A percentile compares a stretch with the other conserved stretches of the same genome.
These are phyloP conservation scores for Pardalotus punctatus DNA, from an alignment of 2,113 vertebrate genomes.

Conservation along the genomic window DNA sequence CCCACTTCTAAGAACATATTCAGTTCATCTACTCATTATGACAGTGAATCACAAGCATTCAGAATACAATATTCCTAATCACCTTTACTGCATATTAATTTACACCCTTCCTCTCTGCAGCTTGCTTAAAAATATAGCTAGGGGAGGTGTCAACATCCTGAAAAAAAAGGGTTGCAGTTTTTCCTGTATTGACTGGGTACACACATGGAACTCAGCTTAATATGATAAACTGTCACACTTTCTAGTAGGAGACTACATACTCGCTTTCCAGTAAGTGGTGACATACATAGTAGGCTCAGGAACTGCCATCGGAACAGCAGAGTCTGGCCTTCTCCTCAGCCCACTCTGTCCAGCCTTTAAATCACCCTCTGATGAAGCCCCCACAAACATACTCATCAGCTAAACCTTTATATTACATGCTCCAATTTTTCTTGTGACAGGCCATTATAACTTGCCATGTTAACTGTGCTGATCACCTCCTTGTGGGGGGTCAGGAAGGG, in stretches of 20 bases:
- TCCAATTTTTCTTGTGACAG: background rate
- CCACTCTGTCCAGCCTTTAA: background rate
- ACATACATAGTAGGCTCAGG: accelerated
- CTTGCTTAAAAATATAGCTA: background rate
- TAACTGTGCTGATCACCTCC: background rate
- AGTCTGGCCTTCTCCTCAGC: background rate
- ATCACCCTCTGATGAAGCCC: background rate
- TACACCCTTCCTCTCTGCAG: background rate
- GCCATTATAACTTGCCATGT: background rate
- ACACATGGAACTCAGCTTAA: background rate
- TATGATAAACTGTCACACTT: background rate
- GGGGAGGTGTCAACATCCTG: background rate
- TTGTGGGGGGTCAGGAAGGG: background rate
- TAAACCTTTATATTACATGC: background rate
- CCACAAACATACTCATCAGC: background rate
- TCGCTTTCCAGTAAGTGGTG: background rate
- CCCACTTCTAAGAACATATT: background rate
- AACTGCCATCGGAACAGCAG: background rate
- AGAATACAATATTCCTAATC: background rate
- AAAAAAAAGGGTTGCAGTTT: background rate
- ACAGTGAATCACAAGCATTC: background rate
- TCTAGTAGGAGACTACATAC: background rate
- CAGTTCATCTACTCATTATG: background rate
- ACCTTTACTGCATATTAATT: background rate
- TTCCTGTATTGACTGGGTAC: background rate